Evolutionary conservation across 2,888 invertebrate species (phyloP).

Genomic region (Globia sparganii): DNA sequence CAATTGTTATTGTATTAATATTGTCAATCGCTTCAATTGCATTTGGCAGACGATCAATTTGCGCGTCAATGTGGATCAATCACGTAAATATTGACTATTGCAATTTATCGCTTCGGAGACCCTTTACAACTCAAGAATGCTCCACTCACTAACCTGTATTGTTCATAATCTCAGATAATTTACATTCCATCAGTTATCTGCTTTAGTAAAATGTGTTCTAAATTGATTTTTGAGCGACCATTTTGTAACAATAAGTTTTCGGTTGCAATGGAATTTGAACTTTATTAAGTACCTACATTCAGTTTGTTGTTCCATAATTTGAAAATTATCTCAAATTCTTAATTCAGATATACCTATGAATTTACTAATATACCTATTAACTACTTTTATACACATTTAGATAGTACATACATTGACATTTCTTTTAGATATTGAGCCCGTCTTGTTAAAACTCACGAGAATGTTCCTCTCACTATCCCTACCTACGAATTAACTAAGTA

Average conservation of each 20-base stretch:
- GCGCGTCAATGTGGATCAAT: background rate
- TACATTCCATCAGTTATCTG: too few relatives aligned
- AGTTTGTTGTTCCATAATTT: background rate
- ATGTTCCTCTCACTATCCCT: background rate
- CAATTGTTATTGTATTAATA: background rate
- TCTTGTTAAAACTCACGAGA: background rate
- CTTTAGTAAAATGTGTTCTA: too few relatives aligned
- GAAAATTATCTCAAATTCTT: background rate
- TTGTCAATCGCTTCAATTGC: background rate
- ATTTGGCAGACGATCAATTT: background rate
- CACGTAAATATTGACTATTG: background rate
- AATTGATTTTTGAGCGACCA: too few relatives aligned
- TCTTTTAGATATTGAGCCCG: background rate
- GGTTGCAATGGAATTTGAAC: background rate
- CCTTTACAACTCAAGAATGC: too few relatives aligned
- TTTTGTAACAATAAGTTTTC: background rate
- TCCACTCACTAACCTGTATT: too few relatives aligned
- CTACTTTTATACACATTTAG: background rate
- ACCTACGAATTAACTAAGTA: background rate
- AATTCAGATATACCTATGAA: background rate
- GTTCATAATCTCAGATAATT: too few relatives aligned
- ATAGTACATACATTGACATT: constrained; percentile 30
- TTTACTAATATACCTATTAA: background rate
- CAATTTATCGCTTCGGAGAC: too few relatives aligned
- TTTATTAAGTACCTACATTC: background rate